Percentiles rank a stretch among this genome's conserved stretches.
Conservation (phyloP, 2,113 vertebrate genomes). For the Platichthys stellatus region DNA sequence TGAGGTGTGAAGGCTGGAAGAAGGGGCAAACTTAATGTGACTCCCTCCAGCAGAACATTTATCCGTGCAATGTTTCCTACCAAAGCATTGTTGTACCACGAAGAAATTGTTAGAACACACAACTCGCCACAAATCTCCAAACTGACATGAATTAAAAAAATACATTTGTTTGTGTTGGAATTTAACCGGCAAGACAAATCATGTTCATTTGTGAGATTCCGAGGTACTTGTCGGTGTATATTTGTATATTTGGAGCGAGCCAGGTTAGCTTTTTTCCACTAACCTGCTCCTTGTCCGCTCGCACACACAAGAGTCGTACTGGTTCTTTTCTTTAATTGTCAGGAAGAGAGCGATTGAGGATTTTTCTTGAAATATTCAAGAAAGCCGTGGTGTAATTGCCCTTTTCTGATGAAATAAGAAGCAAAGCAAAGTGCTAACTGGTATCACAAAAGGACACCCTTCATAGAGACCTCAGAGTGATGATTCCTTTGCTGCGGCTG, state of each 20-base stretch:
- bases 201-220: background rate
- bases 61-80: background rate
- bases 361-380: background rate
- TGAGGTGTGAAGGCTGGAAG: background rate
- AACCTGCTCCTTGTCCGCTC: background rate
- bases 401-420: background rate
- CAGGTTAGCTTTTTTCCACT: background rate
- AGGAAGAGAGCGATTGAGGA: background rate
- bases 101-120: background rate
- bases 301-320: background rate
- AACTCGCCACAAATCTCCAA: background rate
- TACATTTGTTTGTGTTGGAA: background rate
- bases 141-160: too few species aligned
- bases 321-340: background rate
- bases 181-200: background rate
- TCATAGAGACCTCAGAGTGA: background rate
- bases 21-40: background rate
- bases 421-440: background rate
- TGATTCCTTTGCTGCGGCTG: background rate
- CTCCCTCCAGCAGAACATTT: background rate
- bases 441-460: background rate
- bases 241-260: background rate
- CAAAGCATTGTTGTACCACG: too few species aligned
- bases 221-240: background rate
- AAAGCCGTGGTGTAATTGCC: background rate